Evolutionary conservation across 2,888 invertebrate genomes (phyloP), one percentile per base, ranked within the genome.

Genomic region (Pasiphila rectangulata): DNA sequence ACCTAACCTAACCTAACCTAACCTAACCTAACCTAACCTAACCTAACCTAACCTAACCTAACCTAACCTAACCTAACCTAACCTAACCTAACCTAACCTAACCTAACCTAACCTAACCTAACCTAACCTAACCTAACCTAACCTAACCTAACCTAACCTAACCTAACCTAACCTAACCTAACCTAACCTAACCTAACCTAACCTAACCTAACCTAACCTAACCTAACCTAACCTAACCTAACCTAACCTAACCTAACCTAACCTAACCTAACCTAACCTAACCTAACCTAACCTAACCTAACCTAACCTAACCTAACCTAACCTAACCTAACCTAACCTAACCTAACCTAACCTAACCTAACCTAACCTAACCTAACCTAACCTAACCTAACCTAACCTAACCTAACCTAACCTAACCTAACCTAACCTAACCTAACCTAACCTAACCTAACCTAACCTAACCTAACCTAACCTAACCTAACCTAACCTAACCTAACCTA

Each of bases 401-500:
- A 49, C 46, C 51, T 48, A 48, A 48, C 46, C 51, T 51, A 55
- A 51, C 48, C 55, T 51, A 51, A 49, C 51, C 51, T 48, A 49
- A 54, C 51, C 47, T 51, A 46, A 51, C 48, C 51, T 49, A 53
- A 55, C 57, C 57, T 57, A 55, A 52, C 55, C 55, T 57, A 55
- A 55, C 57, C 55, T 57, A 55, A 55, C 58, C 58, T 56, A 54
- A 54, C 57, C 54, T 54, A 54, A 54, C 54, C 55, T 53, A 57
- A 53, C 57, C 55, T 53, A 55, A 55, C 57, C 57, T 55, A 56
- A 54, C 56, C 44, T 44, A 37, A 37, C 43, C 54, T 52, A 54
- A 54, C 56, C 56, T 59, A 56, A 52, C 59, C 54, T 56, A 56
- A 56, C 59, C 57, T 55, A 56, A 51, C 56, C 57, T 36, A 57